These are phyloP conservation scores for Peribatodes rhomboidaria DNA, from an alignment of 2,888 invertebrate genomes.

Conservation along the genomic window DNA sequence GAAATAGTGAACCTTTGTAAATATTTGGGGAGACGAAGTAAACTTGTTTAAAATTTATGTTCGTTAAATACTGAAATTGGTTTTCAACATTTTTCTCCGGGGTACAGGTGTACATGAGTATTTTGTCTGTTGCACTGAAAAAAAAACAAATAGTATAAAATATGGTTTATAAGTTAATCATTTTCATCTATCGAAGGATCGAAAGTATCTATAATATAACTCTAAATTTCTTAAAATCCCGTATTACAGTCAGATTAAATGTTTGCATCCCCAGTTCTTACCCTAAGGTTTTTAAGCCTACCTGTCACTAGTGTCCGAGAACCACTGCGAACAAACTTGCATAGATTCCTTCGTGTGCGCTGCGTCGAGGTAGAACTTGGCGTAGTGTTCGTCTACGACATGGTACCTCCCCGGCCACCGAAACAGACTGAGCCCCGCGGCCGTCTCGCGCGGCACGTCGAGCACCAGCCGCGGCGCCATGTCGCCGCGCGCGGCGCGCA, in stretches of 20 bases:
- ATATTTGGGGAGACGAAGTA: constrained; percentile 1
- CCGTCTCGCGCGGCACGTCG: background rate
- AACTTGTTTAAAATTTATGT: constrained; percentile 13
- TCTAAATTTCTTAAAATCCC: too few species aligned
- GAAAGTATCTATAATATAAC: too few species aligned
- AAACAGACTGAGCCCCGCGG: background rate
- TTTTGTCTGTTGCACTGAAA: constrained; percentile 4
- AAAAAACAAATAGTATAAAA: background rate
- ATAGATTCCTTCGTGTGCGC: constrained; percentile 3
- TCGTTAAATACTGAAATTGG: constrained; percentile 7
- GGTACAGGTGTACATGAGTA: constrained; percentile 1
- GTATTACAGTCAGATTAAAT: too few species aligned
- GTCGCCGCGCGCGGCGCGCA: background rate
- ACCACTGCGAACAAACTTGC: constrained; percentile 5
- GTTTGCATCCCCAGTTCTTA: too few species aligned
- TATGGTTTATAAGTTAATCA: too few species aligned
- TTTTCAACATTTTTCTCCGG: constrained; percentile 1
- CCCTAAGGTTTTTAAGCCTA: background rate
- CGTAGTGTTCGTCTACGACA: constrained; percentile 2
- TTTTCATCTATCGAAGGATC: too few species aligned
- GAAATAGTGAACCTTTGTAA: background rate
- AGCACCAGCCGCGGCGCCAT: background rate
- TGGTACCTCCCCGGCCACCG: constrained; percentile 4
- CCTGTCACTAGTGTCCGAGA: constrained; percentile 1
- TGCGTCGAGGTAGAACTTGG: background rate